A percentile compares a stretch with the other conserved stretches of the same genome.
These are phyloP conservation scores for Amblyopsis rosae DNA, from an alignment of 2,113 vertebrate species.

Conservation along the genomic window DNA sequence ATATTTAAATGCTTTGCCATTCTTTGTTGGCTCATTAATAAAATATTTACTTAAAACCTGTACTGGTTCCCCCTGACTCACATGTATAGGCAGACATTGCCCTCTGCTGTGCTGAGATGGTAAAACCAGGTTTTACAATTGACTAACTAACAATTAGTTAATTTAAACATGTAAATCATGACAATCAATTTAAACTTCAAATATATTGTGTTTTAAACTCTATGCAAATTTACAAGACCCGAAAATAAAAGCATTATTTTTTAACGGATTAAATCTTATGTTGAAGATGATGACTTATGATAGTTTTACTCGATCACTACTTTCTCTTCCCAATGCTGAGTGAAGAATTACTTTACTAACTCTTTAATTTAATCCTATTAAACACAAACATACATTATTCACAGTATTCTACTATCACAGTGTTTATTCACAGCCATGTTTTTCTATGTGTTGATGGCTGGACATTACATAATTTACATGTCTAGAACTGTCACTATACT, in stretches of 20 bases:
- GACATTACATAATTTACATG: too few species aligned
- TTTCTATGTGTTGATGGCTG: too few species aligned
- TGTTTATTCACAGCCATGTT: too few species aligned
- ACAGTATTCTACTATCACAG: too few species aligned
- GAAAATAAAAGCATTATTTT: too few species aligned
- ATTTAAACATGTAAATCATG: not conserved
- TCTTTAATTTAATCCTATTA: not conserved
- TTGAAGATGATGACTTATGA: too few species aligned
- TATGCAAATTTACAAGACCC: too few species aligned
- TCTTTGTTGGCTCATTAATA: constrained; percentile 1
- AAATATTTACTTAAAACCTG: not conserved
- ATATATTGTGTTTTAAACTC: not conserved
- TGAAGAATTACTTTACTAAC: not conserved
- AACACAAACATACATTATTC: not conserved
- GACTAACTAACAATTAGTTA: constrained; percentile 16
- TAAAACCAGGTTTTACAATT: not conserved
- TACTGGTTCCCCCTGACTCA: not conserved
- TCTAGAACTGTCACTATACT: too few species aligned
- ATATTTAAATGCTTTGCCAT: not conserved
- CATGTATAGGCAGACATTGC: constrained; percentile 46
- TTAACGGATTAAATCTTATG: too few species aligned
- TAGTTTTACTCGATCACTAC: not conserved
- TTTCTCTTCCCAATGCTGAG: not conserved
- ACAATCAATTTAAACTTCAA: not conserved
- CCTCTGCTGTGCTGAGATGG: constrained; percentile 47